phyloP scores from a whole-genome alignment of 1,140 invertebrate genomes.

The Aphidius ervi region DNA sequence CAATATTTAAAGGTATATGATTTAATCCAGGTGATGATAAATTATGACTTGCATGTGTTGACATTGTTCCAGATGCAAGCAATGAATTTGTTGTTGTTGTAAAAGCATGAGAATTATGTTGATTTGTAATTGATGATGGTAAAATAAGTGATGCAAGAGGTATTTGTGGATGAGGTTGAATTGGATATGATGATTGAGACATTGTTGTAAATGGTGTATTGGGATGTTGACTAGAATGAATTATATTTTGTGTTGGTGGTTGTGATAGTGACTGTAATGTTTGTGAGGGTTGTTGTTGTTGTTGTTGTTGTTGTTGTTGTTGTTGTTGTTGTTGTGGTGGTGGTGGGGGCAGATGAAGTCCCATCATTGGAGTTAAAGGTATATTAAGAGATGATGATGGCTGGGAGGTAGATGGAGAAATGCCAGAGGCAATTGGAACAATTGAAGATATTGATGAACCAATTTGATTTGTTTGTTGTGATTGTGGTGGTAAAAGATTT shows the following conservation, averaged over 20 bases:
- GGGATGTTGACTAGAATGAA: constrained; percentile 49
- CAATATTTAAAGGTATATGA: constrained; percentile 25
- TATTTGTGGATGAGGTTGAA: constrained; percentile 6
- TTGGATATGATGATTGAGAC: constrained; percentile 29
- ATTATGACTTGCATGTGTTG: constrained; percentile 36
- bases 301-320: too few species aligned
- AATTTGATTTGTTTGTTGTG: neutral
- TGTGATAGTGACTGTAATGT: too few species aligned
- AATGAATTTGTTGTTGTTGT: constrained; percentile 31
- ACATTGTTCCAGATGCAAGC: constrained; percentile 31
- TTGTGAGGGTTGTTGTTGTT: too few species aligned
- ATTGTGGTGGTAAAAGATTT: neutral
- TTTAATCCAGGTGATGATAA: constrained; percentile 26
- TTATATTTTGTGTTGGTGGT: constrained; percentile 29
- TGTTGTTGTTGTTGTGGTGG: constrained; percentile 11
- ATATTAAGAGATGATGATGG: constrained; percentile 30
- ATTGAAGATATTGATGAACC: neutral
- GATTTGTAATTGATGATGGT: constrained; percentile 15
- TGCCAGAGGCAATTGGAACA: neutral
- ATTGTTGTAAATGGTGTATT: constrained; percentile 33
- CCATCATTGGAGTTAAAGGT: constrained; percentile 39
- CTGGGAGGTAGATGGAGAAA: constrained; percentile 26
- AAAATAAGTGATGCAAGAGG: constrained; percentile 28
- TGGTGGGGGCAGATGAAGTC: constrained; percentile 37
- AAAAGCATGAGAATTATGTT: constrained; percentile 4